Evolutionary conservation across 2,113 vertebrate species (phyloP).

Genomic region (Clarias batrachus): DNA sequence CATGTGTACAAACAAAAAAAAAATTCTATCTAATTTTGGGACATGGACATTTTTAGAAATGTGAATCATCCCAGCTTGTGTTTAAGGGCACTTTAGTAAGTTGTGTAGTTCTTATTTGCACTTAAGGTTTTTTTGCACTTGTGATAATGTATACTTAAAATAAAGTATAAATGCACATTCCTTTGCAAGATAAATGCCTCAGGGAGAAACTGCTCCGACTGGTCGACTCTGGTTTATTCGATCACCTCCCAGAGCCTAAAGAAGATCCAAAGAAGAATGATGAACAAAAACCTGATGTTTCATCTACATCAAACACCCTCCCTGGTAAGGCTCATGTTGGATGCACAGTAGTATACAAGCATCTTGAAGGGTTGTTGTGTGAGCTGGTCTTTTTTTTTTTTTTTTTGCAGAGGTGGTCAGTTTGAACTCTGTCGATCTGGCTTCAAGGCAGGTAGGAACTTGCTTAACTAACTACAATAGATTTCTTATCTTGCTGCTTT

Average conservation of each 20-base stretch:
- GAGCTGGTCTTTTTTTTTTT: background rate
- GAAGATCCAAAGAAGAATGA: conserved; percentile 51
- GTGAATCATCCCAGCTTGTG: background rate
- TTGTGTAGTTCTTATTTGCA: background rate
- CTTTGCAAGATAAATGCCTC: conserved; percentile 81
- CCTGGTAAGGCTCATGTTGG: conserved; percentile 48
- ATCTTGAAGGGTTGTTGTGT: background rate
- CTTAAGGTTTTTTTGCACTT: background rate
- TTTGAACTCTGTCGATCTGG: conserved; percentile 68
- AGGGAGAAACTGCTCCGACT: conserved; percentile 84
- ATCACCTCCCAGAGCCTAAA: conserved; percentile 75
- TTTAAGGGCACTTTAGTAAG: background rate
- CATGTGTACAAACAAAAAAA: no score
- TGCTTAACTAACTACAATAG: background rate
- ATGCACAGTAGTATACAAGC: background rate
- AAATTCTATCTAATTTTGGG: no score
- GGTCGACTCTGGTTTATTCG: conserved; percentile 87
- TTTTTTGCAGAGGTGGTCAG: conserved; percentile 63
- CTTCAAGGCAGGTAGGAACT: conserved; percentile 81
- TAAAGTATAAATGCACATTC: background rate
- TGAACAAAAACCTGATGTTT: background rate
- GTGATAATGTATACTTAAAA: background rate
- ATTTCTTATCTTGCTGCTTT: background rate
- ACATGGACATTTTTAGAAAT: no score
- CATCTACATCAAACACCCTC: background rate